Conservation (phyloP, 1,140 invertebrate species). For the Vanessa atalanta region DNA sequence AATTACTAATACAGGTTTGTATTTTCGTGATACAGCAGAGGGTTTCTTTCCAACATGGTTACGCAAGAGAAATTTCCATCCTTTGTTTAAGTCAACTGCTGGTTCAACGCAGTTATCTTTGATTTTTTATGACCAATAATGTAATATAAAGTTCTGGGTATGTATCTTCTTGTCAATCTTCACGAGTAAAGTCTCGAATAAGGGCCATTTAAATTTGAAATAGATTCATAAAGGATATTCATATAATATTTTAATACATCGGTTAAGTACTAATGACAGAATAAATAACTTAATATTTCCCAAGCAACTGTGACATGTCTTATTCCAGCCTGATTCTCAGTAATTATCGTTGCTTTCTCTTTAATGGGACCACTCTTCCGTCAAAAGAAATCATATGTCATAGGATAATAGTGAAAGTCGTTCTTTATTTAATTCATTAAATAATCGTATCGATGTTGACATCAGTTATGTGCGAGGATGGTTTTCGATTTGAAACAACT, state of each 20-base stretch:
- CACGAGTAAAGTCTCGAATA: too few relatives aligned
- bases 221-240: too few relatives aligned
- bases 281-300: background rate
- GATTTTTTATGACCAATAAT: too few relatives aligned
- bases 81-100: too few relatives aligned
- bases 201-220: too few relatives aligned
- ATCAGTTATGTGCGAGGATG: background rate
- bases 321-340: slow-evolving; percentile 25
- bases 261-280: background rate
- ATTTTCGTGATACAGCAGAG: too few relatives aligned
- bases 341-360: slow-evolving; percentile 32
- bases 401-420: slow-evolving; percentile 36
- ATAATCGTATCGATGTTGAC: background rate
- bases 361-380: slow-evolving; percentile 28
- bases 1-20: too few relatives aligned
- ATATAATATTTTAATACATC: background rate
- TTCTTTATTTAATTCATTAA: slow-evolving; percentile 17
- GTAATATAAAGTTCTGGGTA: too few relatives aligned
- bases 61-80: too few relatives aligned
- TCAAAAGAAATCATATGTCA: slow-evolving; percentile 27
- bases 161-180: too few relatives aligned
- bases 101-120: too few relatives aligned
- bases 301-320: slow-evolving; percentile 6
- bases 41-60: too few relatives aligned
- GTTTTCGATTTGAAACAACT: background rate